phyloP scores from a whole-genome alignment of 2,113 vertebrate species.

The Xiphorhynchus elegans region DNA sequence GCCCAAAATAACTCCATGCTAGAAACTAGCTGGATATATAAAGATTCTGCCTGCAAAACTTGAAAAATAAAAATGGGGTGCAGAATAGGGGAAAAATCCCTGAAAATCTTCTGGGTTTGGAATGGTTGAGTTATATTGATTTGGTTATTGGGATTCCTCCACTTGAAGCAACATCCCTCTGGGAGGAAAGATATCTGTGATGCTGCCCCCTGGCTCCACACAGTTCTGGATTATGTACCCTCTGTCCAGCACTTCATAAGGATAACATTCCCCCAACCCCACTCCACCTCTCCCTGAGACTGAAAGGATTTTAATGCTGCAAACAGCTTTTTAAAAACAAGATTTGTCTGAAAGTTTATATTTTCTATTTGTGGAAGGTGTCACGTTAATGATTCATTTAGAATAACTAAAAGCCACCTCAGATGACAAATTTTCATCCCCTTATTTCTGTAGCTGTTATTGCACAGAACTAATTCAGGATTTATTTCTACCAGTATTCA shows the following conservation, averaged over 20 bases:
- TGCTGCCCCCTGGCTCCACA: background rate
- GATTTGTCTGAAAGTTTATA: background rate
- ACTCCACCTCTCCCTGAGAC: background rate
- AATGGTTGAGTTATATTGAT: background rate
- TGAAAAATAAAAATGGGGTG: background rate
- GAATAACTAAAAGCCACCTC: background rate
- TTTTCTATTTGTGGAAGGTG: conserved; percentile 8
- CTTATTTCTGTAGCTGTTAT: background rate
- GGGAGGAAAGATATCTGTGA: background rate
- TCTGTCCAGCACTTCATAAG: background rate
- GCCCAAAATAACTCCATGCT: background rate
- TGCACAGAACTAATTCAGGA: background rate
- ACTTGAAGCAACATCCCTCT: background rate
- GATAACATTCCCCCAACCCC: background rate
- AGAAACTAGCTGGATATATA: background rate
- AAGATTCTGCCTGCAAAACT: background rate
- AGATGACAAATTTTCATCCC: background rate
- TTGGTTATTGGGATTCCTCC: background rate
- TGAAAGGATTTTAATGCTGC: background rate
- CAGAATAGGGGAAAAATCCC: background rate
- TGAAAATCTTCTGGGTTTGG: background rate
- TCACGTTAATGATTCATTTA: conserved; percentile 5
- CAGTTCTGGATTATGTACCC: background rate
- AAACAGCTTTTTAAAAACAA: background rate
- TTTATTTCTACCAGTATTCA: background rate